Conservation (phyloP, 2,113 vertebrate species). For the Orthonyx spaldingii region DNA sequence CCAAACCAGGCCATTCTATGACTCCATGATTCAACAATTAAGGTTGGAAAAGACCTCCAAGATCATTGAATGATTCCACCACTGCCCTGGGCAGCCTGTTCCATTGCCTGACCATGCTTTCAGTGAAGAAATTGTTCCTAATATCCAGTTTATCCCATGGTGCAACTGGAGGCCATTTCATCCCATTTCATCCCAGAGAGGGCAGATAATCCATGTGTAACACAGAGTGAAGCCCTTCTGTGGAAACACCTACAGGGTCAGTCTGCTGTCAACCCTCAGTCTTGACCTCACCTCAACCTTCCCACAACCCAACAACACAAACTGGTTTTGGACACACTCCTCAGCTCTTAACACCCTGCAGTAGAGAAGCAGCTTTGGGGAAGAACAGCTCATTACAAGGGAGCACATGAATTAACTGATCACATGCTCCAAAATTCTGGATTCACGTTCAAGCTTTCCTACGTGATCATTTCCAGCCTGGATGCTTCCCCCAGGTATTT, state of each 20-base stretch:
- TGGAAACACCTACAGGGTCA: not conserved
- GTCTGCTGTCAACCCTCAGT: not conserved
- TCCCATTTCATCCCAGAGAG: not conserved
- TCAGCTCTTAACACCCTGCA: not conserved
- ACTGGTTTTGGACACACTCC: not conserved
- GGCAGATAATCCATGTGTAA: not conserved
- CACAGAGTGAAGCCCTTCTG: not conserved
- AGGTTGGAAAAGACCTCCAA: not conserved
- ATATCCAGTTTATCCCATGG: not conserved
- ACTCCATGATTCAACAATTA: not conserved
- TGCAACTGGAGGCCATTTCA: not conserved
- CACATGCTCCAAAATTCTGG: not conserved
- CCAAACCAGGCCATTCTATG: not conserved
- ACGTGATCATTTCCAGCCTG: not conserved
- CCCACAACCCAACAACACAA: not conserved
- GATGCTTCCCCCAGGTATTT: not conserved
- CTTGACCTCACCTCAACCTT: not conserved
- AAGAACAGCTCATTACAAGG: not conserved
- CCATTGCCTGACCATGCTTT: rapidly evolving
- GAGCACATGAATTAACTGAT: not conserved
- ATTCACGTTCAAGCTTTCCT: not conserved
- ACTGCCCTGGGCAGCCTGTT: not conserved
- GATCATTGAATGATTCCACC: not conserved
- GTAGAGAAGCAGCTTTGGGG: not conserved
- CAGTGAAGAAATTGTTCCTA: not conserved